These are phyloP conservation scores for Hephaestus fuliginosus DNA, from an alignment of 2,797 vertebrate species.

Conservation along the genomic window DNA sequence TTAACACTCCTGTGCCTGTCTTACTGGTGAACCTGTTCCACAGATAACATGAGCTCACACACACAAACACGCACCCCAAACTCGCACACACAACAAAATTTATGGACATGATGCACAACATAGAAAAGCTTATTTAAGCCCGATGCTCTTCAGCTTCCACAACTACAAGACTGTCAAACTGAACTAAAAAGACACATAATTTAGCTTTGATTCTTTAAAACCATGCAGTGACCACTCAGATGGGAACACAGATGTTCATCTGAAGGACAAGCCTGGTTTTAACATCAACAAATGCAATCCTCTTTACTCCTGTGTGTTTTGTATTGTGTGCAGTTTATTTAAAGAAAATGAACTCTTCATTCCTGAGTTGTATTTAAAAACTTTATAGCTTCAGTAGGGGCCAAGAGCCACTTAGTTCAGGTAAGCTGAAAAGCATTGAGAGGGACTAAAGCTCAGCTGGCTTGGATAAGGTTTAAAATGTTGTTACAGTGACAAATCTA, in stretches of 20 bases:
- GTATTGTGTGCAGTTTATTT: not conserved
- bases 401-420: not conserved
- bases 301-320: not conserved
- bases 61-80: not conserved
- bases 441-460: not conserved
- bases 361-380: not conserved
- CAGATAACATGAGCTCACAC: not conserved
- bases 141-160: not conserved
- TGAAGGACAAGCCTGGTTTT: not conserved
- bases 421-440: not conserved
- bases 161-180: not conserved
- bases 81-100: not conserved
- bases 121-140: not conserved
- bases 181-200: not conserved
- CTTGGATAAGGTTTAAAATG: not conserved
- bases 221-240: not conserved
- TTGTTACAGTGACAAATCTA: not conserved
- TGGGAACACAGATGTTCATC: not conserved
- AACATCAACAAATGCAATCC: not conserved
- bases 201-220: not conserved
- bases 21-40: slow-evolving; percentile 15
- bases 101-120: not conserved
- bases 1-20: slow-evolving; percentile 25
- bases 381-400: not conserved
- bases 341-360: not conserved